These are phyloP conservation scores for Cariama cristata DNA, from an alignment of 2,113 vertebrate genomes.

Conservation along the genomic window DNA sequence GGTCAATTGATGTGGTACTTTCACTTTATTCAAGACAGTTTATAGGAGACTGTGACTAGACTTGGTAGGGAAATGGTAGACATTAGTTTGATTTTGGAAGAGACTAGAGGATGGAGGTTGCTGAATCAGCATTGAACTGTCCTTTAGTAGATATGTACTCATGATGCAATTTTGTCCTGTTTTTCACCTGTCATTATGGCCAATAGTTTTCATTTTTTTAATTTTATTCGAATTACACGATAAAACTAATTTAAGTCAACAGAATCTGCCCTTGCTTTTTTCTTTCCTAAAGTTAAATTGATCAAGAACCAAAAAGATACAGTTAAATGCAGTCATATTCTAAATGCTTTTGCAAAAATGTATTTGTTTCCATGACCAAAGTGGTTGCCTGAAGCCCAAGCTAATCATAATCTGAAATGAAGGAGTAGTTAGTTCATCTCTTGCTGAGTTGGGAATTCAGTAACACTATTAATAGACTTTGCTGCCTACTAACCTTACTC, in stretches of 20 bases:
- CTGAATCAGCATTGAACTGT: rapidly evolving
- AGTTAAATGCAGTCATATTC: background rate
- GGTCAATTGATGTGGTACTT: background rate
- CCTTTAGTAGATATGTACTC: background rate
- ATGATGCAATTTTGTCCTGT: background rate
- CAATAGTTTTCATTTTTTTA: background rate
- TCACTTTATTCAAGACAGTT: background rate
- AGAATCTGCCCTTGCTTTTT: background rate
- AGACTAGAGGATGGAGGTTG: background rate
- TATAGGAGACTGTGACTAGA: background rate
- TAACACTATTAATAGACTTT: constrained; percentile 39
- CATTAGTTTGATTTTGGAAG: background rate
- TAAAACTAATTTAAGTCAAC: background rate
- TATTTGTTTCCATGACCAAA: background rate
- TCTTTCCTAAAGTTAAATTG: background rate
- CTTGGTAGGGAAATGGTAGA: background rate
- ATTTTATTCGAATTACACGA: background rate
- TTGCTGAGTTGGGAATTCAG: constrained; percentile 32
- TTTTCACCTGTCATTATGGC: background rate
- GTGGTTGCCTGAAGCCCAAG: constrained; percentile 7
- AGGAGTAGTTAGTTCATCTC: constrained; percentile 6
- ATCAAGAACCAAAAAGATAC: background rate
- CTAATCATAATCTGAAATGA: constrained; percentile 17
- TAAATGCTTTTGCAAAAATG: background rate
- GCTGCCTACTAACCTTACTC: background rate